Evolutionary conservation across 1,140 invertebrate species (phyloP).

Genomic region (Orussus abietinus): DNA sequence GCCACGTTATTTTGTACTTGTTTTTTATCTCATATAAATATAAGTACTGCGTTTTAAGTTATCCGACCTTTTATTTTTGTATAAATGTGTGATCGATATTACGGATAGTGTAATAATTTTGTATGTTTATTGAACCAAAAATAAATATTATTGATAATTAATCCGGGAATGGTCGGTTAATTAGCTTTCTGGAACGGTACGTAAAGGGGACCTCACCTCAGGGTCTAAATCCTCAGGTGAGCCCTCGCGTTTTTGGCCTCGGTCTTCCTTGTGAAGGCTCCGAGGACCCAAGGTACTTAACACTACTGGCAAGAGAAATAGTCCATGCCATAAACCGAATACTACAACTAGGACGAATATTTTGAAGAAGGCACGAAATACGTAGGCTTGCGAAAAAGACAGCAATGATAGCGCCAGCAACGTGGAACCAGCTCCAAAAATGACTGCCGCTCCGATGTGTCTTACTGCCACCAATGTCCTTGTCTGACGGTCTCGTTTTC

Average conservation of each 20-base stretch:
- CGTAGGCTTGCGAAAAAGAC: constrained; percentile 70
- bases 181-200: too few species aligned
- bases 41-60: constrained; percentile 42
- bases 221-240: constrained; percentile 11
- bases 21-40: constrained; percentile 36
- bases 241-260: constrained; percentile 15
- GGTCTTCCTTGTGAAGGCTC: constrained; percentile 27
- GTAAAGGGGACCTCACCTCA: too few species aligned
- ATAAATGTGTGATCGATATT: constrained; percentile 55
- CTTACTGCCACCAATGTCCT: constrained; percentile 67
- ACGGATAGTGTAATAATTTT: constrained; percentile 55
- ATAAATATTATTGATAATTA: constrained; percentile 56
- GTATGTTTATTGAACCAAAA: constrained; percentile 56
- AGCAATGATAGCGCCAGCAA: constrained; percentile 73
- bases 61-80: constrained; percentile 48
- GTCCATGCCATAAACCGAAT: constrained; percentile 74
- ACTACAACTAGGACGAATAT: constrained; percentile 73
- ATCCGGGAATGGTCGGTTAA: too few species aligned
- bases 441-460: constrained; percentile 74
- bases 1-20: constrained; percentile 46
- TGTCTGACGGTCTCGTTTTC: constrained; percentile 56
- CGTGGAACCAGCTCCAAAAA: constrained; percentile 77
- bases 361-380: constrained; percentile 78
- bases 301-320: constrained; percentile 71
- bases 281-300: constrained; percentile 68